Base-by-base conservation (phyloP, 2,113 vertebrate species). In the Datnioides undecimradiatus region DNA sequence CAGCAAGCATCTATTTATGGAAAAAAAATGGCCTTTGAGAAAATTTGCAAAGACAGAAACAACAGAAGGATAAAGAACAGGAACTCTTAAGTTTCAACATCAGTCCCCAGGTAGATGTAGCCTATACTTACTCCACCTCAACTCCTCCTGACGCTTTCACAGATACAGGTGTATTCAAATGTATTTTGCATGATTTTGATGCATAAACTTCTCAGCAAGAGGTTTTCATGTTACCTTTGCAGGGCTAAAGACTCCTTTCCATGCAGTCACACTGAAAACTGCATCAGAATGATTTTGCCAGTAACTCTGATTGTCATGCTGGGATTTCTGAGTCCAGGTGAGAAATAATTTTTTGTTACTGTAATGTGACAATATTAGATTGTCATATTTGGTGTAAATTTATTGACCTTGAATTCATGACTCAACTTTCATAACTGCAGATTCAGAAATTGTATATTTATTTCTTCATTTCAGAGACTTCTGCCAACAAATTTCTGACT, bases 231-330 rank as follows among this genome's bases (percentile, higher is more conserved):
- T n/a, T n/a, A n/a, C n/a, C n/a, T n/a, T n/a, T n/a, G n/a, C n/a
- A n/a, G n/a, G n/a, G n/a, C n/a, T n/a, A n/a, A n/a, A n/a, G n/a
- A n/a, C n/a, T n/a, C n/a, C n/a, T 79, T 49, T 64, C 54, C 68
- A 31, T 0, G 0, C 41, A 31, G 31, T 73, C 75, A 45, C 43
- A 66, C 70, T 79, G 59, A 45, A 77, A 70, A 54, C 68, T 77
- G 57, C 65, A 46, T 33, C 83, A 63, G 48, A 64, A 83, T 80
- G 79, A 80, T 38, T 78, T 79, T 34, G 38, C 54, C 46, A 75
- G 2, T 71, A 21, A 54, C 46, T 63, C 19, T 68, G 45, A 1
- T 80, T 11, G 17, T 83, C n/a, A 9, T 76, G 72, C 43, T 87
- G 55, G 55, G n/a, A 21, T 63, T 63, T 43, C 65, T 83, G 76